Conservation (phyloP, 2,888 invertebrate genomes). For the Euproctis similis region DNA sequence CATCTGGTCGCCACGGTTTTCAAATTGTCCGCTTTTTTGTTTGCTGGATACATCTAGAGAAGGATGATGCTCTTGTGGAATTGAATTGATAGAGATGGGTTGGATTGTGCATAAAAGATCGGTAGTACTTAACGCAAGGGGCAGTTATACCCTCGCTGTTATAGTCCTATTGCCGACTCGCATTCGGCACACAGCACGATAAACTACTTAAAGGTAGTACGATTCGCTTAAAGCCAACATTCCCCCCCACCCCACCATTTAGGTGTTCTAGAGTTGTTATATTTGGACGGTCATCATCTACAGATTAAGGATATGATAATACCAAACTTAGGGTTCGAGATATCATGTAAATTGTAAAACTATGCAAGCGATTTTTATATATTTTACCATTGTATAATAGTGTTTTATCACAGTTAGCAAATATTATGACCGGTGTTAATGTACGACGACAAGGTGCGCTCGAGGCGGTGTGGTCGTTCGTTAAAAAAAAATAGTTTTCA, state of each 20-base stretch:
- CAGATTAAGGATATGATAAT: constrained; percentile 60
- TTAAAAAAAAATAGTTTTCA: no score
- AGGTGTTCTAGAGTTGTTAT: constrained; percentile 59
- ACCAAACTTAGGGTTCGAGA: constrained; percentile 72
- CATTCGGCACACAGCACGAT: constrained; percentile 3
- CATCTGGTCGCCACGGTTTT: no score
- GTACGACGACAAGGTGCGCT: constrained; percentile 35
- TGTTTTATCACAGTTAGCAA: constrained; percentile 63
- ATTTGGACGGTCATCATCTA: constrained; percentile 45
- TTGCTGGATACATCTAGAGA: no score
- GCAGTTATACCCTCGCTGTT: constrained; percentile 39
- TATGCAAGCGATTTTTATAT: constrained; percentile 69
- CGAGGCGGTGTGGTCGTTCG: constrained; percentile 33
- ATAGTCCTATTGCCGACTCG: constrained; percentile 19
- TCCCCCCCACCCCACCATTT: constrained; percentile 54
- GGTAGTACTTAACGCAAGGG: constrained; percentile 55
- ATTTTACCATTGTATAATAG: constrained; percentile 76
- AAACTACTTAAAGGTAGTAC: constrained; percentile 11
- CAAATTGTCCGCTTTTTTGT: no score
- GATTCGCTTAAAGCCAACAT: constrained; percentile 41
- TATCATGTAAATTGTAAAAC: constrained; percentile 75
- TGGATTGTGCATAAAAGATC: no score
- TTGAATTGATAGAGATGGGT: constrained; percentile 46
- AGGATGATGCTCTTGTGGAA: no score
- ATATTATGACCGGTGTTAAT: constrained; percentile 41